A percentile compares a stretch with the other conserved stretches of the same genome.
These are phyloP conservation scores for Oligia latruncula DNA, from an alignment of 2,888 invertebrate genomes.

Conservation along the genomic window DNA sequence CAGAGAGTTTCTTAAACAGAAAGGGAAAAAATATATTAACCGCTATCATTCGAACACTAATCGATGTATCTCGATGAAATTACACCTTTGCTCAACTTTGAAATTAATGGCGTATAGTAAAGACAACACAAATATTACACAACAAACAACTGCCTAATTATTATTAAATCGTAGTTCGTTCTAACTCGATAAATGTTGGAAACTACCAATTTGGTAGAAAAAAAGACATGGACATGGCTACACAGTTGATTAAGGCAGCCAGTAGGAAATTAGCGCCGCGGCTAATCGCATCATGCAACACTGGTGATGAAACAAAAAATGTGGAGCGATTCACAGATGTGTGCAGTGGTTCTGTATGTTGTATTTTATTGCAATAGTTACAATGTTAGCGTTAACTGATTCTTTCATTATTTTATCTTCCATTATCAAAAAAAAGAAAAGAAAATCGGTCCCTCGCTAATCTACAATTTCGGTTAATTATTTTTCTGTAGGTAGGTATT, in stretches of 20 bases:
- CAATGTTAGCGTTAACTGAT: not conserved
- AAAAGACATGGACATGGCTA: constrained; percentile 61
- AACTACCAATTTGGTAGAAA: constrained; percentile 67
- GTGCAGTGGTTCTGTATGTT: constrained; percentile 59
- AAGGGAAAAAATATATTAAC: not conserved
- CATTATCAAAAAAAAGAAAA: not conserved
- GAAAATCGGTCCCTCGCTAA: no score
- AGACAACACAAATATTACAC: constrained; percentile 32
- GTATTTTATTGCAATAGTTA: not conserved
- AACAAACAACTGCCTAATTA: constrained; percentile 28
- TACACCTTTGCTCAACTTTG: not conserved
- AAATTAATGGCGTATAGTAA: constrained; percentile 15
- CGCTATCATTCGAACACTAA: not conserved
- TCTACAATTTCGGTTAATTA: not conserved
- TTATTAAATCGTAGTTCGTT: constrained; percentile 33
- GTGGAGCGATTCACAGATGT: constrained; percentile 26
- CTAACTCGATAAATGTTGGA: constrained; percentile 65
- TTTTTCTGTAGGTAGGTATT: not conserved
- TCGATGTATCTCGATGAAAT: constrained; percentile 10
- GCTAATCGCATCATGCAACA: constrained; percentile 70
- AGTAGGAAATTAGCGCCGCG: constrained; percentile 69
- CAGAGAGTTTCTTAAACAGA: not conserved
- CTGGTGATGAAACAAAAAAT: constrained; percentile 64
- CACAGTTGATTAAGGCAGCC: constrained; percentile 65
- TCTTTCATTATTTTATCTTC: not conserved